Evolutionary conservation across 2,888 invertebrate genomes (phyloP).

Genomic region (Lasiommata megera): DNA sequence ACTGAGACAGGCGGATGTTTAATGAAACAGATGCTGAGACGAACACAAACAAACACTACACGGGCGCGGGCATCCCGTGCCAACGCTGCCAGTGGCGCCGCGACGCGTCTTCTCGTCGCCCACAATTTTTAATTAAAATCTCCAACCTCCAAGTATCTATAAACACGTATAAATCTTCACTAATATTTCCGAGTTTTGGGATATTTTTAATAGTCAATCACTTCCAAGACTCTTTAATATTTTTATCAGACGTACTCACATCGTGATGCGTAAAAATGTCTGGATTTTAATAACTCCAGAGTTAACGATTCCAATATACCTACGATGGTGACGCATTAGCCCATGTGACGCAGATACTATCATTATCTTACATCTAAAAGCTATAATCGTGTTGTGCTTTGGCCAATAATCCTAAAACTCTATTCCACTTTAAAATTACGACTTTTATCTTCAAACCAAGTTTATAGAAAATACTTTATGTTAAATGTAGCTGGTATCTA

Average conservation of each 20-base stretch:
- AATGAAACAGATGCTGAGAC: slow-evolving; percentile 75
- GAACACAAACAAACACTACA: slow-evolving; percentile 67
- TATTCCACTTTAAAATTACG: not conserved
- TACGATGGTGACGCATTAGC: slow-evolving; percentile 25
- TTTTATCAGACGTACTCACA: slow-evolving; percentile 9
- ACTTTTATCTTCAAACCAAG: not conserved
- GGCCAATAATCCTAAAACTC: slow-evolving; percentile 2
- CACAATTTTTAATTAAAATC: slow-evolving; percentile 56
- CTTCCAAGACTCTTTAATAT: not conserved
- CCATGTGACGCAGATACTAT: slow-evolving; percentile 16
- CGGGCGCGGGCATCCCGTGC: slow-evolving; percentile 55
- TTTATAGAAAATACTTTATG: not conserved
- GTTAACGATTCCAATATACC: slow-evolving; percentile 21
- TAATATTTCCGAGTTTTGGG: not conserved
- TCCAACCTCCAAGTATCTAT: slow-evolving; percentile 12
- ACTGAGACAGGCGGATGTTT: slow-evolving; percentile 73
- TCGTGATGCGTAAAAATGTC: slow-evolving; percentile 20
- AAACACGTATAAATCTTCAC: not conserved
- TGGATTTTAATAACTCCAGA: slow-evolving; percentile 21
- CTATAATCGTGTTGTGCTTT: slow-evolving; percentile 5
- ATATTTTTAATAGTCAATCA: not conserved
- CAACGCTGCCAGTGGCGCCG: slow-evolving; percentile 67
- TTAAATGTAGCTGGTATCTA: not conserved
- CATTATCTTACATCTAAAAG: slow-evolving; percentile 7
- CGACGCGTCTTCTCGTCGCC: slow-evolving; percentile 54